Conservation (phyloP, 1,140 invertebrate species). For the Papilio helenus region DNA sequence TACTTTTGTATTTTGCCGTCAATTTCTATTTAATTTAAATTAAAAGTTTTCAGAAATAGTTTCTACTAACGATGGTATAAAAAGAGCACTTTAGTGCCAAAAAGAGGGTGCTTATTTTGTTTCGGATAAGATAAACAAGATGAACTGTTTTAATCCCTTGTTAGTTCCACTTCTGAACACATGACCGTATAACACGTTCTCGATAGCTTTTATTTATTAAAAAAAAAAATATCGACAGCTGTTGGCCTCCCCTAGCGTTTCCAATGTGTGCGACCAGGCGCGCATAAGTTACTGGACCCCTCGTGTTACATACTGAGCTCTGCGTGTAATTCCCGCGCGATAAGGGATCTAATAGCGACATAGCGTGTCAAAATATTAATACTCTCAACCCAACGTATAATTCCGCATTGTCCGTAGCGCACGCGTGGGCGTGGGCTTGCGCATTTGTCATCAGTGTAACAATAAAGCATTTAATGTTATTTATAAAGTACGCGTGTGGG, state of each 20-base stretch:
- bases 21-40: constrained; percentile 44
- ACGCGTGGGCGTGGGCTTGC: constrained; percentile 66
- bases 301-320: constrained; percentile 50
- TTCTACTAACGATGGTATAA: neutral
- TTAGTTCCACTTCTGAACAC: constrained; percentile 7
- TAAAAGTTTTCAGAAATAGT: neutral
- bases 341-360: constrained; percentile 75
- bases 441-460: constrained; percentile 76
- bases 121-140: constrained; percentile 21
- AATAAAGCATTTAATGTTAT: constrained; percentile 73
- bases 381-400: constrained; percentile 66
- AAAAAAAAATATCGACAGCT: constrained; percentile 65
- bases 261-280: constrained; percentile 57
- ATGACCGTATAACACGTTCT: neutral
- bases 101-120: neutral
- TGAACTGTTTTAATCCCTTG: neutral
- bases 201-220: neutral
- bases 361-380: constrained; percentile 78
- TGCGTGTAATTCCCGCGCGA: constrained; percentile 57
- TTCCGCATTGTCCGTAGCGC: constrained; percentile 54
- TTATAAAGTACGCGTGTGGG: constrained; percentile 69
- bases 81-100: neutral
- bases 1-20: constrained; percentile 63
- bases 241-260: constrained; percentile 63
- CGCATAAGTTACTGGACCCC: constrained; percentile 56